These are phyloP conservation scores for Acanthosepion lycidas DNA, from an alignment of 2,888 invertebrate species.

Conservation along the genomic window DNA sequence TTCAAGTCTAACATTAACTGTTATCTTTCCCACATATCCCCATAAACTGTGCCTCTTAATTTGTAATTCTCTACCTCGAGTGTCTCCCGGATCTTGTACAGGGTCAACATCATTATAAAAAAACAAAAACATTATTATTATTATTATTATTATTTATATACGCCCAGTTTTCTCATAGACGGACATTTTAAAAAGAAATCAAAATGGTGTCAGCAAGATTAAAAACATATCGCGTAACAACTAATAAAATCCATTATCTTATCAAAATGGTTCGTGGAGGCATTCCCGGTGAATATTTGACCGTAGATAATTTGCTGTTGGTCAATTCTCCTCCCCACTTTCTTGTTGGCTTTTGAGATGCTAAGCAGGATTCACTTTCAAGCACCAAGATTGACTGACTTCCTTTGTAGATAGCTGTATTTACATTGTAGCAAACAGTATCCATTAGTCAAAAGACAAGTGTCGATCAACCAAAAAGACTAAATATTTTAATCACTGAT, in stretches of 20 bases:
- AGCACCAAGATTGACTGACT: background rate
- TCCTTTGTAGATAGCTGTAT: background rate
- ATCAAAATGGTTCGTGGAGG: background rate
- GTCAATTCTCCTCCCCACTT: background rate
- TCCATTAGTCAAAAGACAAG: background rate
- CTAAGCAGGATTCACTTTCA: background rate
- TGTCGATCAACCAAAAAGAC: background rate
- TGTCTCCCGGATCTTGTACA: no score
- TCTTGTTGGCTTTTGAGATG: background rate
- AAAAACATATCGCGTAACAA: conserved; percentile 35
- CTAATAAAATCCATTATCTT: background rate
- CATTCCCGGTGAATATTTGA: background rate
- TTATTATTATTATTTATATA: background rate
- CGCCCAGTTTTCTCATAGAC: background rate
- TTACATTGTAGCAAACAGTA: background rate
- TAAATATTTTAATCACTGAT: background rate
- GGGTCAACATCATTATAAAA: no score
- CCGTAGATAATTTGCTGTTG: background rate
- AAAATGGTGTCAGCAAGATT: background rate
- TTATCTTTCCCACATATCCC: no score
- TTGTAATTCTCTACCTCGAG: no score
- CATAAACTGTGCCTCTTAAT: no score
- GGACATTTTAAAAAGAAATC: background rate
- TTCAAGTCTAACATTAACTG: no score
- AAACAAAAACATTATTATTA: no score